Base-by-base conservation (phyloP, 1,140 invertebrate genomes). In the Aphaenogaster rudis region DNA sequence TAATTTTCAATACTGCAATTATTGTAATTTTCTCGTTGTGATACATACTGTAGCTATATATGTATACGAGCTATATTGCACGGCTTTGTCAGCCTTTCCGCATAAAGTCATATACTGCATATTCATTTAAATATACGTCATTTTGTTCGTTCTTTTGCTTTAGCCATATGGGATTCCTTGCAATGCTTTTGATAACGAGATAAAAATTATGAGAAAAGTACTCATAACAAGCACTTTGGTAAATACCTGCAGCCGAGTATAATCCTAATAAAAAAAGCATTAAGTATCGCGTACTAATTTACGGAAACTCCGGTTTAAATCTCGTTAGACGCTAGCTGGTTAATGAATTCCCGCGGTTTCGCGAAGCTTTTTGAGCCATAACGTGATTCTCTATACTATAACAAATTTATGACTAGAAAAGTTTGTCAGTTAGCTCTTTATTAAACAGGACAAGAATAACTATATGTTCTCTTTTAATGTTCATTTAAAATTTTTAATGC, bases 181-280 rank as follows among this genome's bases (percentile, higher is more conserved):
- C 54, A 54, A 57, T 59, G 8, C 42, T 72, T 21, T 90, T 71
- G 28, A 5, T 42, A 39, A 42, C 8, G 28, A 28, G 42, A 80
- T 48, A 64, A 86, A 82, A 87, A 87, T 87, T 72, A 76, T 42
- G 64, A 64, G 64, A 54, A 72, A 89, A 89, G n/a, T 77, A 57
- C 11, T n/a, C 48, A 9, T 79, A 85, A 90, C 48, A 52, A 87
- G 42, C 33, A 42, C 36, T 48, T 17, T 28, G 42, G 48, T 57
- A 71, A 79, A 71, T 67, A 50, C 4, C 33, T 11, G 57, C 1
- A 21, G 50, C 7, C 8, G 33, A 67, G 39, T 11, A 59, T 42
- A 28, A 42, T 33, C 54, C 28, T 28, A 7, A 1, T 39, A 63
- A 86, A 33, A 67, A 88, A 52, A 28, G 4, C 9, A 50, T 15